Evolutionary conservation across 2,113 vertebrate genomes (phyloP).

Genomic region (Thomomys bottae): DNA sequence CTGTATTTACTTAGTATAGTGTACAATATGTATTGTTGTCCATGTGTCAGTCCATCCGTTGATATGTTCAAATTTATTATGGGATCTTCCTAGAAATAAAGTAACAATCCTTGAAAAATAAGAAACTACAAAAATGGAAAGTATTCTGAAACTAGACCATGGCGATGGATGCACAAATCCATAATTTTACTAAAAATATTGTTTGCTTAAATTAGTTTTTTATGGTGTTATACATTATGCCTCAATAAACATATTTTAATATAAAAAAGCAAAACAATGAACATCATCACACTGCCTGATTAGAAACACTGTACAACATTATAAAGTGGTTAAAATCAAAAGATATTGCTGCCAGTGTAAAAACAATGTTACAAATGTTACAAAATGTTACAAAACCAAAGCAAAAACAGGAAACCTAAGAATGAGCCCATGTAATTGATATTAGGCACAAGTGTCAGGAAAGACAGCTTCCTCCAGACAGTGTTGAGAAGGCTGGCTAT

Average conservation of each 20-base stretch:
- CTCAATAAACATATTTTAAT: too few relatives aligned
- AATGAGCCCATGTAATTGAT: not conserved
- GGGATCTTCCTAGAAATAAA: too few relatives aligned
- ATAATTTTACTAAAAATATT: not conserved
- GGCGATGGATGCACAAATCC: too few relatives aligned
- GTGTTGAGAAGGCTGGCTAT: not conserved
- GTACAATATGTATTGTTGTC: not conserved
- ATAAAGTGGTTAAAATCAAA: not conserved
- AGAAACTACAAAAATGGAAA: not conserved
- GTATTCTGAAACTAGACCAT: too few relatives aligned
- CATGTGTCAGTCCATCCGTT: too few relatives aligned
- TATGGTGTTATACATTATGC: too few relatives aligned
- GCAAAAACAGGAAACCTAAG: not conserved
- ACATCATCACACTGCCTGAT: not conserved
- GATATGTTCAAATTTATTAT: too few relatives aligned
- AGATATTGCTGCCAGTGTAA: rapidly evolving
- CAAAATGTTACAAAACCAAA: too few relatives aligned
- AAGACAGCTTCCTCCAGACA: not conserved
- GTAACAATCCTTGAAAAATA: not conserved
- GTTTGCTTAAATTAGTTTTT: too few relatives aligned
- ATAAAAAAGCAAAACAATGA: not conserved
- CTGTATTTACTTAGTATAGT: not conserved
- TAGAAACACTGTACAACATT: not conserved
- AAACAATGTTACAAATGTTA: too few relatives aligned
- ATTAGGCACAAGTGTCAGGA: not conserved